These are phyloP conservation scores for Nerophis ophidion DNA, from an alignment of 2,113 vertebrate species.

Conservation along the genomic window DNA sequence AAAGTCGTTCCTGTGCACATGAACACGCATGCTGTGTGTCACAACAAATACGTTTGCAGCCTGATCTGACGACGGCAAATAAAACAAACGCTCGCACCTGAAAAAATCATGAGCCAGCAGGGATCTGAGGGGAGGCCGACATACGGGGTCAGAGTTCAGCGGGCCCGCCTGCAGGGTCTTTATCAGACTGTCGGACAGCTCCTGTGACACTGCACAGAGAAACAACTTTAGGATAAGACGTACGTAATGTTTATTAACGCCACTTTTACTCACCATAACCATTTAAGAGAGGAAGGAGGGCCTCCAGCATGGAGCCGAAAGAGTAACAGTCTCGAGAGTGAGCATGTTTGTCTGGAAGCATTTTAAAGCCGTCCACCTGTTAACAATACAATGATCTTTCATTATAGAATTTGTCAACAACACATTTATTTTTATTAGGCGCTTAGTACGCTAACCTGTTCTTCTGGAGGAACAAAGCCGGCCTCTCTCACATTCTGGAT, in stretches of 20 bases:
- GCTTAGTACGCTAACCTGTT: conserved; percentile 70
- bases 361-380: conserved; percentile 81
- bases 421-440: background rate
- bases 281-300: conserved; percentile 73
- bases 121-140: conserved; percentile 76
- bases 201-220: conserved; percentile 59
- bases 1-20: conserved; percentile 85
- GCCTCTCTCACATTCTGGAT: conserved; percentile 78
- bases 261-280: conserved; percentile 77
- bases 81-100: conserved; percentile 70
- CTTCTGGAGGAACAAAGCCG: conserved; percentile 81
- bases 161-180: conserved; percentile 76
- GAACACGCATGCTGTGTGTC: conserved; percentile 22
- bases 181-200: conserved; percentile 73
- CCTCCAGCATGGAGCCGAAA: conserved; percentile 83
- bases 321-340: conserved; percentile 87
- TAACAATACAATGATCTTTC: conserved; percentile 10
- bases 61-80: background rate
- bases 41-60: background rate
- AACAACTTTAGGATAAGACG: background rate
- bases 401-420: conserved; percentile 8
- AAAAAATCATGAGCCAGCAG: conserved; percentile 88
- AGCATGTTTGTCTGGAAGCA: conserved; percentile 76
- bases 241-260: background rate
- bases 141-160: conserved; percentile 76